Evolutionary conservation across 2,888 invertebrate species (phyloP).

Genomic region (Cephus nigrinus): DNA sequence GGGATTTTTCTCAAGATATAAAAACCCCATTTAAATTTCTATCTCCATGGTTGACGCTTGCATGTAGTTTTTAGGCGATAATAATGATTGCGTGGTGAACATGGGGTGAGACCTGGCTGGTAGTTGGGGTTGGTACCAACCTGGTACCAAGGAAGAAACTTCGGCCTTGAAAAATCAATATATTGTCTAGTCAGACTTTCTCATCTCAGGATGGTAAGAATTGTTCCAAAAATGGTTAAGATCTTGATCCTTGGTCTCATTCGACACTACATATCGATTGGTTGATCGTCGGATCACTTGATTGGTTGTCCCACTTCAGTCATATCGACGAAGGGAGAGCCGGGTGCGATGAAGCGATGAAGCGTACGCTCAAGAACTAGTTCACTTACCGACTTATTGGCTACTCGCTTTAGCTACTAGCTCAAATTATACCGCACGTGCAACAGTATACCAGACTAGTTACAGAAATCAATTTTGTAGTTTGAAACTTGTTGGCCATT

Average conservation of each 20-base stretch:
- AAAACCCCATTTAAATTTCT: background rate
- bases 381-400: slow-evolving; percentile 1
- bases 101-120: background rate
- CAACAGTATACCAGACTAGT: background rate
- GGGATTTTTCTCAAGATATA: background rate
- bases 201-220: background rate
- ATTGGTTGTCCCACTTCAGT: slow-evolving; percentile 1
- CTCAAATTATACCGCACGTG: background rate
- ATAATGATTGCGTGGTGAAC: background rate
- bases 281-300: background rate
- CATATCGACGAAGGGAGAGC: background rate
- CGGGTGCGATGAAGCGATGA: background rate
- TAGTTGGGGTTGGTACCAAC: background rate
- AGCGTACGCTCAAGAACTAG: slow-evolving; percentile 1
- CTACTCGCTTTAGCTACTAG: background rate
- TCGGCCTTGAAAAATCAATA: background rate
- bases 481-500: background rate
- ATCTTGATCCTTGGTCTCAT: background rate
- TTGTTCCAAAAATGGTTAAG: background rate
- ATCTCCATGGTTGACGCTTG: background rate
- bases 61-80: background rate
- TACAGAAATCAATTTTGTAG: background rate
- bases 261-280: background rate
- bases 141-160: background rate
- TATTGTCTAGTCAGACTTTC: background rate